Evolutionary conservation across 2,797 vertebrate genomes (phyloP), one percentile per base, ranked within the genome.

Genomic region (Smutsia gigantea): DNA sequence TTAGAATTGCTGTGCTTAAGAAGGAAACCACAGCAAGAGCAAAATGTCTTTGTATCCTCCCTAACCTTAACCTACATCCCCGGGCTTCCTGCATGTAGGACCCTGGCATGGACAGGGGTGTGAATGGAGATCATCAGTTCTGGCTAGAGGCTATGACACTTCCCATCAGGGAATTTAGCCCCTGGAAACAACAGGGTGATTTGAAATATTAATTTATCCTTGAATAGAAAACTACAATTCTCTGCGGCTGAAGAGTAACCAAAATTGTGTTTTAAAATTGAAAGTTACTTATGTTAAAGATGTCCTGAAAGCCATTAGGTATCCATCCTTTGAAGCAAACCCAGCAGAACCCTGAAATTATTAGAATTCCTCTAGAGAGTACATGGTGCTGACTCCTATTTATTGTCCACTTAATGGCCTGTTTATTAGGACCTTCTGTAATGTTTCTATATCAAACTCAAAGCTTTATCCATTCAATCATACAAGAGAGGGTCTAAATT

Each of bases 251-350:
- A 82, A 66, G 42, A 18, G 46, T 75, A 85, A 90, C 18, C 11
- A 87, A 34, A 10, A 23, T 74, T 96, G 92, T 93, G 31, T 72
- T 90, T 95, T 82, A 57, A 96, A 96, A 95, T 71, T 82, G 74
- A 79, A 92, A 94, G 87, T 93, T 87, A 68, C 75, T 87, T 86
- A 78, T 7, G 31, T 83, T 83, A 93, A 95, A 78, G 74, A 59
- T 77, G 34, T 34, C 66, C 75, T 71, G 42, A 69, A 74, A 69
- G 84, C 49, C 37, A 53, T 23, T 69, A 90, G 82, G 71, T 75
- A 74, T 17, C 27, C 63, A 74, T 94, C 75, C 37, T 59, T 87
- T 94, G n/a, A 74, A 94, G n/a, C 37, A 87, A 92, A 57, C 34
- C 51, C 85, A 92, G 53, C 42, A 91, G 77, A 84, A 87, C 34